Conservation (phyloP, 1,140 invertebrate genomes). For the Lasaia peninsularis region DNA sequence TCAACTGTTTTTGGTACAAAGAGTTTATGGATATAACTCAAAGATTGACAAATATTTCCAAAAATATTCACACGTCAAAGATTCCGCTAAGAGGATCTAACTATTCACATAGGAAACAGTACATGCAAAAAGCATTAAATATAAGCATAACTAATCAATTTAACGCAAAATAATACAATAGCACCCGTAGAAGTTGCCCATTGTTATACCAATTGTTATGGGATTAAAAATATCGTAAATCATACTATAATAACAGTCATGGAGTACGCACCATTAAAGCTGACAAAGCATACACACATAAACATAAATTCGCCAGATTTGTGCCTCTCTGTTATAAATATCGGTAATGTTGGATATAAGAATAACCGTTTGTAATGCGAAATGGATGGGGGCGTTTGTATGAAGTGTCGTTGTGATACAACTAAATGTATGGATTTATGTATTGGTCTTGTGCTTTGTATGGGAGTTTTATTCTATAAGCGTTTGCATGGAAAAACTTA, state of each 20-base stretch:
- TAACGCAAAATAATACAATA: background rate
- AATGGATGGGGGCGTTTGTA: constrained; percentile 15
- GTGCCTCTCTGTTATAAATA: constrained; percentile 39
- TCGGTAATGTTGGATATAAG: constrained; percentile 45
- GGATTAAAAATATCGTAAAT: constrained; percentile 31
- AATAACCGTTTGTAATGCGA: constrained; percentile 28
- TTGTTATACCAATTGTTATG: constrained; percentile 7
- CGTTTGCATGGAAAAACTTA: no score
- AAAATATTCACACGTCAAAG: no score
- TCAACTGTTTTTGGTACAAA: no score
- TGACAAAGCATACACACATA: constrained; percentile 30
- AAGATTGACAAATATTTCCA: no score
- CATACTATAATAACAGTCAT: constrained; percentile 28
- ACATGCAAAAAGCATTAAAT: background rate
- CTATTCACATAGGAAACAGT: background rate
- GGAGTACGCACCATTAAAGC: constrained; percentile 27
- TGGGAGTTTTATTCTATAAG: background rate
- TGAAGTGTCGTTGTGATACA: background rate
- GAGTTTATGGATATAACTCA: no score
- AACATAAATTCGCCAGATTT: constrained; percentile 32
- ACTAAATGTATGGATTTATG: background rate
- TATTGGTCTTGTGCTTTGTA: background rate
- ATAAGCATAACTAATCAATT: constrained; percentile 5
- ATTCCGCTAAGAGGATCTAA: background rate
- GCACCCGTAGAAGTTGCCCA: constrained; percentile 1